A percentile compares a stretch with the other conserved stretches of the same genome.
Conservation (phyloP, 2,888 invertebrate genomes). For the Junonia oenone region DNA sequence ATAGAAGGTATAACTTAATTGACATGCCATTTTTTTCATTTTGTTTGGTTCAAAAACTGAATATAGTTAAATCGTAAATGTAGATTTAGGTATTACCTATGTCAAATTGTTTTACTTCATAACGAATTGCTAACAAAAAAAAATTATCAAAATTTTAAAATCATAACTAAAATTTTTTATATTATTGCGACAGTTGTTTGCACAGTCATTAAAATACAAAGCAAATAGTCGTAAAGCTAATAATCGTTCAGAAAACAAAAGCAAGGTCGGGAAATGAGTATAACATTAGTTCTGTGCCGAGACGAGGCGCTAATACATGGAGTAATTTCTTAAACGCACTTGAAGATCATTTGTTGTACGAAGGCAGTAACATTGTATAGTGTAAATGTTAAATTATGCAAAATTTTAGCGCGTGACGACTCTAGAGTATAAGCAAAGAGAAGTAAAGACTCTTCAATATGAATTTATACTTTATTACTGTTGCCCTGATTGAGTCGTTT, state of each 20-base stretch:
- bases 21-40: not conserved
- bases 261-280: constrained; percentile 16
- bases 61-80: too few species aligned
- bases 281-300: constrained; percentile 17
- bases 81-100: too few species aligned
- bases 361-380: not conserved
- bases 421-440: too few species aligned
- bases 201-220: not conserved
- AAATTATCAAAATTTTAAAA: too few species aligned
- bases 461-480: too few species aligned
- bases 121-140: too few species aligned
- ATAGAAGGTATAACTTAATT: too few species aligned
- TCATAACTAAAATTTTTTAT: too few species aligned
- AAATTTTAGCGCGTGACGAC: too few species aligned
- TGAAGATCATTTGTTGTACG: not conserved
- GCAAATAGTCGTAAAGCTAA: constrained; percentile 3
- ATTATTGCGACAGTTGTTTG: not conserved
- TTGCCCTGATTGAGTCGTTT: too few species aligned
- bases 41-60: not conserved
- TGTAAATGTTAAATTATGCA: not conserved
- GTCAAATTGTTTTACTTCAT: too few species aligned
- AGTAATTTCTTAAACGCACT: constrained; percentile 3
- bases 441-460: too few species aligned
- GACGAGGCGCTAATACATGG: constrained; percentile 11
- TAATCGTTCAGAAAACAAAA: constrained; percentile 21